phyloP scores from a whole-genome alignment of 2,888 invertebrate species.

The Cataglyphis altisquamis region DNA sequence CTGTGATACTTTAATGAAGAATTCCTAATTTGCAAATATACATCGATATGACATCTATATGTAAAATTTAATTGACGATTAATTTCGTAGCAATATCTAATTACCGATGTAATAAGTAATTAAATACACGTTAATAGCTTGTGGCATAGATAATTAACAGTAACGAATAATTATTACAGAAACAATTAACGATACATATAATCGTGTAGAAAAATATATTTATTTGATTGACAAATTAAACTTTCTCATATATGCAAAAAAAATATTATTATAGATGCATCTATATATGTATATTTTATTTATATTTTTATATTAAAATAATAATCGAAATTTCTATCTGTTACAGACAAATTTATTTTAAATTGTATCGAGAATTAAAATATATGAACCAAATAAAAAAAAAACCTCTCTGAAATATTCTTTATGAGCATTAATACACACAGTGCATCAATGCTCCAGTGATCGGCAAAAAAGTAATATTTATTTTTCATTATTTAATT shows the following conservation, averaged over 20 bases:
- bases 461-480: too few species aligned
- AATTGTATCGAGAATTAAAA: not conserved
- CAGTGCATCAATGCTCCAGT: too few species aligned
- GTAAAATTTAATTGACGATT: constrained; percentile 50
- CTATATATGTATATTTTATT: not conserved
- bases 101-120: constrained; percentile 49
- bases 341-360: not conserved
- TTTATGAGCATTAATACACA: not conserved
- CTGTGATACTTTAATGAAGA: constrained; percentile 2
- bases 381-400: not conserved
- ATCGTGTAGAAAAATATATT: constrained; percentile 8
- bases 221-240: constrained; percentile 2
- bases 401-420: not conserved
- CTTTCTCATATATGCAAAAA: not conserved
- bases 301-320: not conserved
- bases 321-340: not conserved
- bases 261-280: not conserved
- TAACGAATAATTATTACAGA: constrained; percentile 31
- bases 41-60: constrained; percentile 26
- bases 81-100: constrained; percentile 41
- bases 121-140: constrained; percentile 29
- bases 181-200: constrained; percentile 13
- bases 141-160: constrained; percentile 36
- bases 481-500: too few species aligned
- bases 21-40: not conserved